Evolutionary conservation across 2,888 invertebrate species (phyloP), one percentile per base, ranked within the genome.

Genomic region (Molanna angustata): DNA sequence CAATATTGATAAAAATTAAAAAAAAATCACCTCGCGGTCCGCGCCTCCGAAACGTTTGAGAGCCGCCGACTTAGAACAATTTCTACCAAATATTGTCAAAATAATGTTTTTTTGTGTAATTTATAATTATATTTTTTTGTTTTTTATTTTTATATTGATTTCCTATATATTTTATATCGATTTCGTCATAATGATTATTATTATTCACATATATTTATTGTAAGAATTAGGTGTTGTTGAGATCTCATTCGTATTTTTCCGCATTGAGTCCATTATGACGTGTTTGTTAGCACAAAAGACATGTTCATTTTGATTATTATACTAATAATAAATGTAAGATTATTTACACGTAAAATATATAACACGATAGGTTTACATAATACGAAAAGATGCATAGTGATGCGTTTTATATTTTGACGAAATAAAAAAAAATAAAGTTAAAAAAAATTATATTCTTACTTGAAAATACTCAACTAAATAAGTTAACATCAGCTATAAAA

Each of bases 41-140:
- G 51, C 44, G 51, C 13, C 17, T n/a, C 13, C 17, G 14, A 9
- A 22, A 20, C 31, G 32, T 47, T 47, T 52, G 52, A 52, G 52
- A 37, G 37, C 27, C 39, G 49, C 45, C 49, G 40, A 40, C 19
- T 49, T 53, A 49, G 47, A 50, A 52, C 52, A 53, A 70, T 69
- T 72, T 69, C 70, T 72, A 74, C 74, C 74, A 74, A 74, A 74
- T 73, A 73, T 70, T 65, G 64, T 64, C 66, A 66, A 70, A 72
- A 71, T 71, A 72, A 73, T 72, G 66, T 50, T 71, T 69, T 69
- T 67, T 71, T 69, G 70, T 71, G 70, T 70, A 68, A 70, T 67
- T 62, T 64, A 69, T 66, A 64, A 61, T 64, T 64, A 65, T 65
- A 67, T 67, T 63, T 66, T 66, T 66, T 64, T 66, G 64, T 65